Conservation (phyloP, 2,888 invertebrate species). For the Microctonus hyperodae region DNA sequence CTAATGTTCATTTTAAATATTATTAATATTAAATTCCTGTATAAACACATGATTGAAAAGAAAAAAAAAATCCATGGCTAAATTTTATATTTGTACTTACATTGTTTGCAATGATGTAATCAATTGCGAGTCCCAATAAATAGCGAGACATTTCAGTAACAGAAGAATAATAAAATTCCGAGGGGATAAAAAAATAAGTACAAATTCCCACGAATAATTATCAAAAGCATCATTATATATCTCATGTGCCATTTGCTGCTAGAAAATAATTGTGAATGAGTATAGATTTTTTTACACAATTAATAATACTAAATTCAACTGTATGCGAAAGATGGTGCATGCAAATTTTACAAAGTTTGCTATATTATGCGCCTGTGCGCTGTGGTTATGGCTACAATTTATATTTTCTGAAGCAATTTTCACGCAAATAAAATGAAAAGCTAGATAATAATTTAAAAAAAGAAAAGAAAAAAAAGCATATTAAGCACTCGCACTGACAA, state of each 20-base stretch:
- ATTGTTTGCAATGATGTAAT: neutral
- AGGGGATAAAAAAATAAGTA: neutral
- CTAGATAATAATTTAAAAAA: slow-evolving; percentile 31
- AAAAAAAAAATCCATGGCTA: slow-evolving; percentile 32
- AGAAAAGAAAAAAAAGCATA: slow-evolving; percentile 20
- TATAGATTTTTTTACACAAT: slow-evolving; percentile 10
- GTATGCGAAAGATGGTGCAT: slow-evolving; percentile 16
- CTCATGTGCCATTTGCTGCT: slow-evolving; percentile 11
- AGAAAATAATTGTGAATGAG: slow-evolving; percentile 21
- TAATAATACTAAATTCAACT: neutral
- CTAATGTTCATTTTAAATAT: neutral
- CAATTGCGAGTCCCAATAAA: slow-evolving; percentile 10
- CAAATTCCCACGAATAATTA: neutral
- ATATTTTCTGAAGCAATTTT: slow-evolving; percentile 21
- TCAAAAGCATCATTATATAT: neutral
- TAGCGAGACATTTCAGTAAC: neutral
- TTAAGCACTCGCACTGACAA: slow-evolving; percentile 22
- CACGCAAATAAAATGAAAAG: slow-evolving; percentile 20
- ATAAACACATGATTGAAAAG: neutral
- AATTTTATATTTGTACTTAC: slow-evolving; percentile 5
- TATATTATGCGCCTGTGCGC: neutral
- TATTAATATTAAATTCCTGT: neutral
- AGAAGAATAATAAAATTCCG: neutral
- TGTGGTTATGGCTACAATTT: slow-evolving; percentile 20
- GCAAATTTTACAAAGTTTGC: slow-evolving; percentile 22